Evolutionary conservation across 2,113 vertebrate genomes (phyloP).

Genomic region (Semicossyphus pulcher): DNA sequence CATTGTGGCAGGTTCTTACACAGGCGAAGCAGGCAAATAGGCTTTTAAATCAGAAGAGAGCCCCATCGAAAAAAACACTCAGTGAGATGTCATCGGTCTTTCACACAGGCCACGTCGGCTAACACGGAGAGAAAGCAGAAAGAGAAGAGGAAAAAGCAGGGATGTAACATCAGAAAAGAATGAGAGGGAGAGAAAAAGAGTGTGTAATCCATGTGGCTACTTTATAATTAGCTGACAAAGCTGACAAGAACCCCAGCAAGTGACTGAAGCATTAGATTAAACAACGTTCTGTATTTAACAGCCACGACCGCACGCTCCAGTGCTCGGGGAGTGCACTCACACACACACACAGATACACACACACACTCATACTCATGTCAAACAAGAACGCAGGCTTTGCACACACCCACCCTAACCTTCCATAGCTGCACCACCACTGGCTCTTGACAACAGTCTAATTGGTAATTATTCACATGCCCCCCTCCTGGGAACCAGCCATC

Average conservation of each 20-base stretch:
- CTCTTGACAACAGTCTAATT: constrained; percentile 80
- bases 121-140: background rate
- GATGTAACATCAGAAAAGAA: constrained; percentile 2
- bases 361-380: constrained; percentile 45
- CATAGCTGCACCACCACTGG: constrained; percentile 44
- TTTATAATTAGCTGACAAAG: constrained; percentile 89
- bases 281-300: constrained; percentile 80
- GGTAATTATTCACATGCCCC: constrained; percentile 80
- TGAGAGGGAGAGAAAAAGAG: constrained; percentile 3
- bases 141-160: background rate
- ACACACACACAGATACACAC: constrained; percentile 10
- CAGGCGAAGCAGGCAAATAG: background rate
- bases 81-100: constrained; percentile 16
- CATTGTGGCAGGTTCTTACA: background rate
- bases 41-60: constrained; percentile 27
- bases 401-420: constrained; percentile 47
- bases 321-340: constrained; percentile 74
- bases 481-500: constrained; percentile 66
- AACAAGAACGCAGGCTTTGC: constrained; percentile 45
- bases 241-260: constrained; percentile 81
- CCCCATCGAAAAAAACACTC: constrained; percentile 21
- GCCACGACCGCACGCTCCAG: constrained; percentile 76
- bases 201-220: constrained; percentile 58
- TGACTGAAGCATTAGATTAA: constrained; percentile 79
- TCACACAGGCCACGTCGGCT: background rate